phyloP scores from a whole-genome alignment of 1,140 invertebrate genomes.

The Anastatus disparis region DNA sequence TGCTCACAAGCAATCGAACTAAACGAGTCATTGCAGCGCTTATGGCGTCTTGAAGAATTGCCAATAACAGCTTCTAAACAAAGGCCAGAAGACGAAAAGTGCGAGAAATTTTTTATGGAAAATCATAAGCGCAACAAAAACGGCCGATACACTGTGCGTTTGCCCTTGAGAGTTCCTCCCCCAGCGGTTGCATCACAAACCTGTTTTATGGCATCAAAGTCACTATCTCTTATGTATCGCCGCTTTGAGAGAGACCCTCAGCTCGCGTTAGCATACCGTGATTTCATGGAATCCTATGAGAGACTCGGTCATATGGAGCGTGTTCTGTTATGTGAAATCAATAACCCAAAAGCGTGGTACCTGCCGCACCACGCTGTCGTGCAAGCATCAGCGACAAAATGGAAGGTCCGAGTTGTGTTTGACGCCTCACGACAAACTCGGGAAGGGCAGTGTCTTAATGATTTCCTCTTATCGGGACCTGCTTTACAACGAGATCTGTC shows the following conservation, averaged over 20 bases:
- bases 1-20: not conserved
- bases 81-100: slow-evolving; percentile 29
- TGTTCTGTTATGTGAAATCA: slow-evolving; percentile 6
- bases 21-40: not conserved
- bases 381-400: not conserved
- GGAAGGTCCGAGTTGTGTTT: slow-evolving; percentile 42
- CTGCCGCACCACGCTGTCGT: slow-evolving; percentile 30
- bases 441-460: not conserved
- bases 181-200: not conserved
- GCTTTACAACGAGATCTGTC: slow-evolving; percentile 20
- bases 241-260: slow-evolving; percentile 15
- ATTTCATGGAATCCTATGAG: slow-evolving; percentile 48
- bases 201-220: not conserved
- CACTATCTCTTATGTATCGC: not conserved
- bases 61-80: not conserved
- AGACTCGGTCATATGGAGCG: slow-evolving; percentile 46
- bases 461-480: slow-evolving; percentile 1
- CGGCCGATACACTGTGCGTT: not conserved
- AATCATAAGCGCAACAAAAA: not conserved
- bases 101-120: slow-evolving; percentile 30
- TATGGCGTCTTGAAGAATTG: slow-evolving; percentile 23
- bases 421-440: slow-evolving; percentile 23
- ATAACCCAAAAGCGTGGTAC: slow-evolving; percentile 18
- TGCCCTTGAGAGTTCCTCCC: not conserved
- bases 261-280: slow-evolving; percentile 39